These are phyloP conservation scores for Catocala nupta DNA, from an alignment of 2,888 invertebrate genomes.

Conservation along the genomic window DNA sequence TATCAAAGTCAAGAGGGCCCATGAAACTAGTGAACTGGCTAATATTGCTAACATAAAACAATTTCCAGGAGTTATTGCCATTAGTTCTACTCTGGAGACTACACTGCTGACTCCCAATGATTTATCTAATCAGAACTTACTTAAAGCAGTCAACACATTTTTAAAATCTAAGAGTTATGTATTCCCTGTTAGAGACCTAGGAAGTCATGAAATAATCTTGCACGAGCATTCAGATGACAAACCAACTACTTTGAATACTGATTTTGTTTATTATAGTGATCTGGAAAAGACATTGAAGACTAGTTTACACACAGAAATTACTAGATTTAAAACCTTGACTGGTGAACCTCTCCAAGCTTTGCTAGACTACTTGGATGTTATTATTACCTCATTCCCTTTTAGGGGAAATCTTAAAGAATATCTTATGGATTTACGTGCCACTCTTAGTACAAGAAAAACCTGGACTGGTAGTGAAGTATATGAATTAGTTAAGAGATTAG, in stretches of 20 bases:
- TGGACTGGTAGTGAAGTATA: constrained; percentile 89
- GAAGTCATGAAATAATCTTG: constrained; percentile 50
- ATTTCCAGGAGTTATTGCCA: constrained; percentile 86
- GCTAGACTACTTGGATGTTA: constrained; percentile 90
- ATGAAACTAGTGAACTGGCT: constrained; percentile 85
- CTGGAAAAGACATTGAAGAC: constrained; percentile 95
- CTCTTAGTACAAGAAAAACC: constrained; percentile 77
- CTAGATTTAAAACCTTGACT: constrained; percentile 89
- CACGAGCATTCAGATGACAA: constrained; percentile 59
- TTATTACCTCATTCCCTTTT: constrained; percentile 94
- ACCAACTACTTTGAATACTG: constrained; percentile 60
- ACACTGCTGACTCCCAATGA: constrained; percentile 74
- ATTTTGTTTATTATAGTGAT: constrained; percentile 94
- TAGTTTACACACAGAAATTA: constrained; percentile 94
- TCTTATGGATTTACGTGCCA: constrained; percentile 88
- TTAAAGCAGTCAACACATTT: constrained; percentile 84
- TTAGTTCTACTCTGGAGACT: constrained; percentile 74
- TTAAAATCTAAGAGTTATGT: constrained; percentile 81
- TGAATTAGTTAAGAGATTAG: constrained; percentile 84
- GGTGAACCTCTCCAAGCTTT: constrained; percentile 92
- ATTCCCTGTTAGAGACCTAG: constrained; percentile 66
- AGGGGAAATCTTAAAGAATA: constrained; percentile 89
- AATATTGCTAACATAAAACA: constrained; percentile 76
- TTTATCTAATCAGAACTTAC: constrained; percentile 76
- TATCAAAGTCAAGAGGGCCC: constrained; percentile 87